These are phyloP conservation scores for Atrina japonica DNA, from an alignment of 2,888 invertebrate genomes.

Conservation along the genomic window DNA sequence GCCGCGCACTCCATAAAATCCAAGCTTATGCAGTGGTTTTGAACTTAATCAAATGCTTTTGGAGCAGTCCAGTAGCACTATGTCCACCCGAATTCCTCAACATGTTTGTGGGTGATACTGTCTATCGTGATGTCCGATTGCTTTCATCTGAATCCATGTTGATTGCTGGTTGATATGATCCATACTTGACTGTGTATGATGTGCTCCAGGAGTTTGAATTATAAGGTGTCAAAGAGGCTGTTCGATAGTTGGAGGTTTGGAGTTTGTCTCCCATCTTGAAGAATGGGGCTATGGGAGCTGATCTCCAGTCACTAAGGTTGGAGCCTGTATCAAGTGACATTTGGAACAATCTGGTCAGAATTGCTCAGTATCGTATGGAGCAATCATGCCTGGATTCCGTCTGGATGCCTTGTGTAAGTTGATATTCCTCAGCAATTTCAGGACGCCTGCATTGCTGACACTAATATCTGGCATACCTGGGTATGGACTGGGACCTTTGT, in stretches of 20 bases:
- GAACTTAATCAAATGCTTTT: slow-evolving; percentile 4
- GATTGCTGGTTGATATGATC: not conserved
- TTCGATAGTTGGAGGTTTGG: not conserved
- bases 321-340: not conserved
- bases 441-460: not conserved
- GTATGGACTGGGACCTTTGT: too few species aligned
- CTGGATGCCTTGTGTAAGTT: slow-evolving; percentile 6
- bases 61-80: not conserved
- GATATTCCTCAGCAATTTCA: not conserved
- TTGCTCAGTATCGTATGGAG: not conserved
- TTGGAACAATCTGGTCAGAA: not conserved
- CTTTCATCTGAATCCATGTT: slow-evolving; percentile 2
- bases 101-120: too few species aligned
- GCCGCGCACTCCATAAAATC: not conserved
- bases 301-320: not conserved
- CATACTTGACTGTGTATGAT: not conserved
- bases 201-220: not conserved
- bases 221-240: not conserved
- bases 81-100: not conserved
- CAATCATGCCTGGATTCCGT: not conserved
- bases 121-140: too few species aligned
- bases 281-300: not conserved
- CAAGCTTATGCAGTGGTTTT: not conserved
- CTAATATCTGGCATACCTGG: too few species aligned
- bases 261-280: slow-evolving; percentile 1